A percentile compares a stretch with the other conserved stretches of the same genome.
phyloP scores from a whole-genome alignment of 2,113 vertebrate species.

The rat (Rattus norvegicus) region GRCr8 NC_086022.1:37065001-37065500 shows the following conservation, averaged over 20 bases:
- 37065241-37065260: background rate
- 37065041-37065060: background rate
- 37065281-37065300: background rate
- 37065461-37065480: conserved; percentile 5
- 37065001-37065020: background rate
- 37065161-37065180: background rate
- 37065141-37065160: background rate
- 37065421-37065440: background rate
- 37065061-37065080: background rate
- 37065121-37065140: background rate
- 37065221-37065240: too few relatives aligned
- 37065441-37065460: background rate
- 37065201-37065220: too few relatives aligned
- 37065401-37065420: background rate
- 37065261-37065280: background rate
- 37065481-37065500: background rate
- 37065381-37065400: background rate
- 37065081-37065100: background rate
- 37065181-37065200: background rate
- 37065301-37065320: background rate
- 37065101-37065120: conserved; percentile 7
- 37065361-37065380: background rate
- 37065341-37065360: background rate
- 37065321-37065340: background rate
- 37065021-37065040: background rate